Evolutionary conservation across 2,113 vertebrate species (phyloP).

Genomic region (Bujurquina vittata): DNA sequence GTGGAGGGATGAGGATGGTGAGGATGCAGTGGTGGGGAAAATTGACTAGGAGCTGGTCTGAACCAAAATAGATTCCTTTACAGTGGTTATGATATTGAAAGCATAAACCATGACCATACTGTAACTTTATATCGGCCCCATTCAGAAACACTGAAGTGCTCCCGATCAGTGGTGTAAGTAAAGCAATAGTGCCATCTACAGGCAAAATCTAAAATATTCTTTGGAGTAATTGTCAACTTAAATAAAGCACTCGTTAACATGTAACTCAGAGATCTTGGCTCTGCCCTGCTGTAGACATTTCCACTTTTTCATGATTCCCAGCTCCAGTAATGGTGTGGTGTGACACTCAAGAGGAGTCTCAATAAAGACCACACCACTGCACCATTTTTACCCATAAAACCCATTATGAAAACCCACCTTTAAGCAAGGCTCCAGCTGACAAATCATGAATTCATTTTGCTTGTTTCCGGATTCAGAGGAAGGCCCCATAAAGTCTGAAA

Average conservation of each 20-base stretch:
- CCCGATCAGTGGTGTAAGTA: background rate
- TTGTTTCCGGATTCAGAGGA: background rate
- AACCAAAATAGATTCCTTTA: background rate
- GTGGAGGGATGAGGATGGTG: rapidly evolving
- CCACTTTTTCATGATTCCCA: background rate
- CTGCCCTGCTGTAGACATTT: too few species aligned
- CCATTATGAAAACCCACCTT: too few species aligned
- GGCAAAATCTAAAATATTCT: background rate
- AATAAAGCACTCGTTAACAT: too few species aligned
- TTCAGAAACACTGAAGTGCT: background rate
- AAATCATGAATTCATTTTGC: background rate
- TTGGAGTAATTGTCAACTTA: background rate
- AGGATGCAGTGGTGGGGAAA: background rate
- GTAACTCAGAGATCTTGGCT: too few species aligned
- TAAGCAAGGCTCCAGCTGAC: too few species aligned
- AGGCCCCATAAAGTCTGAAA: rapidly evolving
- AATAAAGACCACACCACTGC: too few species aligned
- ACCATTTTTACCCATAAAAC: too few species aligned
- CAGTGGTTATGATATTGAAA: background rate
- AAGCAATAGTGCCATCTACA: slow-evolving; percentile 1
- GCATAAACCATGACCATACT: background rate
- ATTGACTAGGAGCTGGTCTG: background rate
- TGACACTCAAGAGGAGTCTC: too few species aligned
- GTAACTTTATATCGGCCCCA: background rate
- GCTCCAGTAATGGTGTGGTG: too few species aligned